Base-by-base conservation (phyloP, 2,797 vertebrate genomes). In the Melanotaenia pygmaea region DNA sequence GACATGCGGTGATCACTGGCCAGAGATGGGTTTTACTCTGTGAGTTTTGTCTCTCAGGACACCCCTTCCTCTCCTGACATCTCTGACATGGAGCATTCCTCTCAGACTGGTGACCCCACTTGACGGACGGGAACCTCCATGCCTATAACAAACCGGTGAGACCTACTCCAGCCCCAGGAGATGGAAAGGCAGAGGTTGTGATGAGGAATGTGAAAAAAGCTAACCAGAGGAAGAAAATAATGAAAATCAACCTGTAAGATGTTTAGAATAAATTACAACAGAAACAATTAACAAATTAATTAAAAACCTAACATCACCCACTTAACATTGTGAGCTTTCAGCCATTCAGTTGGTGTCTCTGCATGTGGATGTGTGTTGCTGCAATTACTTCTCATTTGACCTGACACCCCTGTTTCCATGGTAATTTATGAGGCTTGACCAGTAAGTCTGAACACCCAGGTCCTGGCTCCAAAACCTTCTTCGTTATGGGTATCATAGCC, bases 51-150 rank as follows among this genome's bases (percentile, higher is more conserved):
- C 89, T 82, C 85, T 32, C 0, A 59, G 82, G 87, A 88, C 64
- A 8, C 18, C 61, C 35, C 64, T 65, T 66, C 61, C 70, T 74
- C 65, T 70, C 51, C 65, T 79, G 72, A 81, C 79, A 85, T 61
- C 68, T 54, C 75, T 82, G 88, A 91, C 86, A 87, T n/a, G 68
- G 62, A 87, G 71, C 88, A 91, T 92, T 92, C 90, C 84, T 78
- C 73, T 64, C 78, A 79, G 54, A 85, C 84, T 81, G 80, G 82
- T 86, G 90, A 90, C 79, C 82, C 82, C 73, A 51, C 70, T 83
- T 90, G 91, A 92, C 78, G 84, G 84, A 93, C 84, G 82, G 80
- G 75, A 86, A 86, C 88, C 81, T 93, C 83, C 88, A 90, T 79
- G 91, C 84, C 68, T 87, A 79, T 92, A 71, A 92, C 47, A 71